Base-by-base conservation (phyloP, 2,888 invertebrate genomes). In the Mimas tiliae region DNA sequence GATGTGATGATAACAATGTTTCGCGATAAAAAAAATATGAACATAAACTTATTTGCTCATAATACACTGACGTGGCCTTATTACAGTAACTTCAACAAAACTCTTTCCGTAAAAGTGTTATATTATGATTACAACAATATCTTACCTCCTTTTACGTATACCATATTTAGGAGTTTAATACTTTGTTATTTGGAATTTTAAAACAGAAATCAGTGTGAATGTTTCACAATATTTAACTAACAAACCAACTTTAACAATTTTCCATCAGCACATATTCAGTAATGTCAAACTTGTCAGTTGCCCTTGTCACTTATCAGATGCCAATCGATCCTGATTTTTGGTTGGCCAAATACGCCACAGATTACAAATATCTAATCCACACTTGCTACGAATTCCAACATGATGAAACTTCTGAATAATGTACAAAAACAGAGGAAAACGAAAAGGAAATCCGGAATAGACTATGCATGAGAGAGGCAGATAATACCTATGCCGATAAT, bases 71-170 rank as follows among this genome's bases (percentile, higher is more conserved):
- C 58, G 62, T 63, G 45, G 16, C 45, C 48, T 21, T 14, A n/a
- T n/a, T n/a, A 42, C 21, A 34, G 1, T 53, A 38, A 19, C 12
- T 6, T 33, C 50, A 33, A 12, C 65, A 33, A 21, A 62, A 63
- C 0, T 38, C 2, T 16, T 14, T 33, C 9, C 19, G 48, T 34
- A 27, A 53, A 16, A 33, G 45, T 51, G 33, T 8, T n/a, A n/a
- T n/a, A n/a, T 0, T 58, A 19, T 33, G 27, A 53, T 47, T 53
- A 1, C 19, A 48, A n/a, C 48, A 58, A 14, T 47, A 14, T 55
- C 72, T 69, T 80, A 86, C 88, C 87, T 75, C 80, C 82, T 77
- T 82, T 85, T 9, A 88, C 80, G 67, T 88, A 88, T 14, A 86
- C 88, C 88, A 88, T 88, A 19, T 42, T 58, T 58, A 12, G 38